Evolutionary conservation across 2,797 vertebrate species (phyloP), one percentile per base, ranked within the genome.

Genomic region (Notolabrus celidotus): DNA sequence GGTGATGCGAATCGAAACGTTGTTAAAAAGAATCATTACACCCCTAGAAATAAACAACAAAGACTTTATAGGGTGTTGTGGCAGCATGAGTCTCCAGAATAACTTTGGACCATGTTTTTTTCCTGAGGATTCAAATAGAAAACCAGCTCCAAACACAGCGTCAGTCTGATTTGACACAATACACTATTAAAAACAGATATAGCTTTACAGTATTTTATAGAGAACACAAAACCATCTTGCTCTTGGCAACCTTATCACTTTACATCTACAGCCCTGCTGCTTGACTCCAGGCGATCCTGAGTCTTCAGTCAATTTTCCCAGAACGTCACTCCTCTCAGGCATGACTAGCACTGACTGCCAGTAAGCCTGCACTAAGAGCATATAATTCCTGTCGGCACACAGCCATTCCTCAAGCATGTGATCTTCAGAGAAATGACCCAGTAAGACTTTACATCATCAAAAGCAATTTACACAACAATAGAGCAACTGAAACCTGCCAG

Each of bases 281-380:
- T 7, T 7, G 15, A 53, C 22, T 29, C 43, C 3, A 0, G 12
- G 42, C 42, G 3, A 38, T 56, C 50, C 56, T 1, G 10, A 15
- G 11, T 23, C 33, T 41, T 34, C 1, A 46, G 31, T 27, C 46
- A 47, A 31, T 31, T 41, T 65, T 39, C 51, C 50, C 16, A 39
- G 20, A 73, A 65, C 12, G 50, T 22, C 20, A 23, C 20, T 51
- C 45, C 41, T 47, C 31, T 22, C 10, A 10, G 51, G 51, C 45
- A 82, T 61, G 42, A 71, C 50, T 27, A n/a, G 47, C 8, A 17
- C 12, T 16, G 33, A 64, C 22, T 55, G 57, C 53, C 75, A 36
- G 64, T 68, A 73, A 72, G 68, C 46, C 52, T 66, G 56, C 38
- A 64, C 27, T 33, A 39, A 62, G 29, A 58, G 46, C 63, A 49